These are phyloP conservation scores for Alouatta palliata DNA, from an alignment of 2,113 vertebrate species.

Conservation along the genomic window DNA sequence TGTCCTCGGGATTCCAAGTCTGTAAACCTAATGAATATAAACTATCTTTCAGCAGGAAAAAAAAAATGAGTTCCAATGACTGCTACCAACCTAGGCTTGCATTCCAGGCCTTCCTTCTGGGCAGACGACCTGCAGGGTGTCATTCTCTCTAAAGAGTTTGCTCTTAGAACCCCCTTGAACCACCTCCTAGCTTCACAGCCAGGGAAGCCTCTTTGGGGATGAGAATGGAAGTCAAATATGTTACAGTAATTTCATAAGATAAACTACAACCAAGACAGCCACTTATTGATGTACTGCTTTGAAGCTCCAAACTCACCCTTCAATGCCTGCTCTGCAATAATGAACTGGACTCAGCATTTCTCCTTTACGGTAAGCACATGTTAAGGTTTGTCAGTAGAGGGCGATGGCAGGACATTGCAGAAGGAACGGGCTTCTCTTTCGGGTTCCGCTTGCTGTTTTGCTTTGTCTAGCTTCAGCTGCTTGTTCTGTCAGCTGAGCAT, in stretches of 20 bases:
- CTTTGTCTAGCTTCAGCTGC: background rate
- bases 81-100: background rate
- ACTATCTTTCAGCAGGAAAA: background rate
- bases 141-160: background rate
- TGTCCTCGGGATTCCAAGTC: background rate
- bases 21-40: background rate
- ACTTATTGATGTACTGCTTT: background rate
- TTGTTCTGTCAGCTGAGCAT: rapidly evolving
- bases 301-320: background rate
- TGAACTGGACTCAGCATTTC: background rate
- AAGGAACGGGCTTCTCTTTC: background rate
- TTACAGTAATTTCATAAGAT: background rate
- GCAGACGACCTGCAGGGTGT: background rate
- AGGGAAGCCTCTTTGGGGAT: background rate
- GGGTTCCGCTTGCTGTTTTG: background rate
- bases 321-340: background rate
- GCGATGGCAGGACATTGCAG: rapidly evolving
- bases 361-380: background rate
- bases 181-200: background rate
- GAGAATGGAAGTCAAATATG: background rate
- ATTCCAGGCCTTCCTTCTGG: background rate
- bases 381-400: background rate
- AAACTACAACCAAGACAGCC: background rate
- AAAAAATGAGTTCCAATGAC: background rate
- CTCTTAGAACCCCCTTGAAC: background rate